phyloP scores from a whole-genome alignment of 2,113 vertebrate genomes.

The Corythaeola cristata region DNA sequence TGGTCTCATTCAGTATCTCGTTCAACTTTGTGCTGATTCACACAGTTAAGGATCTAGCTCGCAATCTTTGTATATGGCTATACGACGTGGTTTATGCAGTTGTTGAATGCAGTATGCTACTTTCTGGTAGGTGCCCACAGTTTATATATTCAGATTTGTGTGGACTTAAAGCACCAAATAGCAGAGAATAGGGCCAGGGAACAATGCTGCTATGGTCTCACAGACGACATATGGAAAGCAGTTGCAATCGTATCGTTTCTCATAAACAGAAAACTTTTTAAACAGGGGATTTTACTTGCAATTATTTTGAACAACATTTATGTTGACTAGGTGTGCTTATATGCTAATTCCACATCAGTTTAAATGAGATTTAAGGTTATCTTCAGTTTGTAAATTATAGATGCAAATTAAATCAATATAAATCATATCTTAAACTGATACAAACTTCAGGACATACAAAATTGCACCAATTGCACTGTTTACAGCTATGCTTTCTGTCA shows the following conservation, averaged over 20 bases:
- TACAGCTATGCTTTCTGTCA: not conserved
- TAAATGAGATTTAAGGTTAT: not conserved
- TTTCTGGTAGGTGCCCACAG: not conserved
- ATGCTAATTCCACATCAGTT: not conserved
- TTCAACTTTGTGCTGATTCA: not conserved
- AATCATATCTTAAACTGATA: not conserved
- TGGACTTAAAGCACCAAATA: not conserved
- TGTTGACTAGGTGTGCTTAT: not conserved
- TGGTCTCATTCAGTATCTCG: not conserved
- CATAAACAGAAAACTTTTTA: not conserved
- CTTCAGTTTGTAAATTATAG: not conserved
- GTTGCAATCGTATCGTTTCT: not conserved
- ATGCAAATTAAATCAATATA: not conserved
- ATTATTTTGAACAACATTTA: not conserved
- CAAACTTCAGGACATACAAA: not conserved
- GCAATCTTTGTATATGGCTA: not conserved
- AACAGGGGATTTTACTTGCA: not conserved
- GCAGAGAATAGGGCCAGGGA: not conserved
- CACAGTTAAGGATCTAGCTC: not conserved
- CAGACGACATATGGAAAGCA: not conserved
- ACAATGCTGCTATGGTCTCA: not conserved
- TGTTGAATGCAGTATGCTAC: not conserved
- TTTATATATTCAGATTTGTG: not conserved
- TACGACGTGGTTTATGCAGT: not conserved
- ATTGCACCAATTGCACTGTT: not conserved